These are phyloP conservation scores for Metopia argyrocephala DNA, from an alignment of 2,888 invertebrate genomes.

Conservation along the genomic window DNA sequence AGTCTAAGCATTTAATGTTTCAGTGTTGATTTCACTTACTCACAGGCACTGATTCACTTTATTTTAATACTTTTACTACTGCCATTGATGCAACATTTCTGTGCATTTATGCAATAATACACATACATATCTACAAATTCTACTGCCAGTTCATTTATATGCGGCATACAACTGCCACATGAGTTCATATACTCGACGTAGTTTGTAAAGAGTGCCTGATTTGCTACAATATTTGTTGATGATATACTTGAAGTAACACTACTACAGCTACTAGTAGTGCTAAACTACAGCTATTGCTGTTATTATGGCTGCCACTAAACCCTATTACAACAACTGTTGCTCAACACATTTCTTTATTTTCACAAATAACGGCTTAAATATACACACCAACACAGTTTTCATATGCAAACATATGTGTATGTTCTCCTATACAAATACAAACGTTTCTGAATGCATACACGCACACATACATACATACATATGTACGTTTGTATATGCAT, in stretches of 20 bases:
- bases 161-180: conserved; percentile 32
- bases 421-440: too few relatives aligned
- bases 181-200: conserved; percentile 36
- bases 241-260: conserved; percentile 24
- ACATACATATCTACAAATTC: neutral
- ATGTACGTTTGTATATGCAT: neutral
- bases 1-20: neutral
- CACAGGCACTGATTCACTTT: neutral
- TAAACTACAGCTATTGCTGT: neutral
- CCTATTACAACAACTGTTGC: conserved; percentile 53
- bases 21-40: neutral
- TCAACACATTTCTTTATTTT: conserved; percentile 21
- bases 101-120: neutral
- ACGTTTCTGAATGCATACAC: too few relatives aligned
- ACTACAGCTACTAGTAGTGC: neutral
- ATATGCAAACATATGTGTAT: conserved; percentile 37
- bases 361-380: neutral
- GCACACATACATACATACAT: too few relatives aligned
- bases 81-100: neutral
- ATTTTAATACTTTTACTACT: neutral
- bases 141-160: conserved; percentile 26
- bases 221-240: conserved; percentile 37
- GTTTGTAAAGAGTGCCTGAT: neutral
- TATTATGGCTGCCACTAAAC: conserved; percentile 20
- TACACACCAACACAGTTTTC: conserved; percentile 20